phyloP scores from a whole-genome alignment of 2,888 invertebrate genomes.

The Pterobdella sp. region DNA sequence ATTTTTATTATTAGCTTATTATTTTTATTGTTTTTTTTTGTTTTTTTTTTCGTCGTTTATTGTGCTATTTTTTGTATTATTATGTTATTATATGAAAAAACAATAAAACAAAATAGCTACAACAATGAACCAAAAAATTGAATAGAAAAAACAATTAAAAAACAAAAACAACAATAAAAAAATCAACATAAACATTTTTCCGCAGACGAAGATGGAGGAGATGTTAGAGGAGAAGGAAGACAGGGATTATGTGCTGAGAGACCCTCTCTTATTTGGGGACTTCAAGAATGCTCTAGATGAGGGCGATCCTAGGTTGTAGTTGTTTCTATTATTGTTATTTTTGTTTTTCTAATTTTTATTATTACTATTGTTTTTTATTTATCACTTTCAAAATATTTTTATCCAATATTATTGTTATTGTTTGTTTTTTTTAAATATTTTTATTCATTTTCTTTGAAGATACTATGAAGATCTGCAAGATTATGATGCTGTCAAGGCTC shows the following conservation, averaged over 20 bases:
- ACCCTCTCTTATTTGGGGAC: constrained; percentile 80
- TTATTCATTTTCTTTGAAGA: constrained; percentile 69
- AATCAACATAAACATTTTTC: background rate
- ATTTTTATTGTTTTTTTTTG: background rate
- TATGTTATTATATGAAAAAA: constrained; percentile 12
- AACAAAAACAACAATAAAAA: background rate
- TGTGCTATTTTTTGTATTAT: constrained; percentile 7
- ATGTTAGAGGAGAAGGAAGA: constrained; percentile 54
- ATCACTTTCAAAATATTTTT: too few species aligned
- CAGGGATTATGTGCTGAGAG: constrained; percentile 65
- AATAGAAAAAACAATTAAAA: too few species aligned
- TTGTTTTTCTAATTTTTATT: too few species aligned
- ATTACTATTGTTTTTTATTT: too few species aligned
- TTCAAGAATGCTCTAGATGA: constrained; percentile 76
- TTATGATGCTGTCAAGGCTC: constrained; percentile 75
- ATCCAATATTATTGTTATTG: too few species aligned
- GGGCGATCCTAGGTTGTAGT: constrained; percentile 51
- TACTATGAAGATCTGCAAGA: constrained; percentile 82
- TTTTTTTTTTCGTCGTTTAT: background rate
- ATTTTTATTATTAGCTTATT: background rate
- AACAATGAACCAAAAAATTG: too few species aligned
- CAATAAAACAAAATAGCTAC: too few species aligned
- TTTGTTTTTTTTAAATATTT: too few species aligned
- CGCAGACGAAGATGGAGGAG: background rate
- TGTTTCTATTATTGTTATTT: too few species aligned